Evolutionary conservation across 2,113 vertebrate genomes (phyloP).

Genomic region (Pycnonotus jocosus): DNA sequence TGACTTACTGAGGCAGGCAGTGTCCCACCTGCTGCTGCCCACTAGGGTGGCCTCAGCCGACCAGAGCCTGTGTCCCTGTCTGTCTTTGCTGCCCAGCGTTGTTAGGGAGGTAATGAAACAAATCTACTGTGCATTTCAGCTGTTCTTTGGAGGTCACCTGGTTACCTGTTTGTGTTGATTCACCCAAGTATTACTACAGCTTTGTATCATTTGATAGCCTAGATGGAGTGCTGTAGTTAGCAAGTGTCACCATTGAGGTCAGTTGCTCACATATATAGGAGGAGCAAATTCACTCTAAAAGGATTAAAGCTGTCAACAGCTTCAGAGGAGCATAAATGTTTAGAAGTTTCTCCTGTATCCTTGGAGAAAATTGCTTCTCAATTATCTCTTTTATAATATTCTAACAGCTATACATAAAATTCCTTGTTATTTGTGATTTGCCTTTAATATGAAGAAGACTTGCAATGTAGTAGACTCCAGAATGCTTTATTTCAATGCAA

Average conservation of each 20-base stretch:
- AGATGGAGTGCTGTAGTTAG: neutral
- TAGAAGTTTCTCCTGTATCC: neutral
- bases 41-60: too few relatives aligned
- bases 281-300: neutral
- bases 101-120: neutral
- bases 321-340: neutral
- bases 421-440: neutral
- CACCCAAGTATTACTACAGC: neutral
- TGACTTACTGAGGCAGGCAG: neutral
- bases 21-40: fast-evolving
- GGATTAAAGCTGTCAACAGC: neutral
- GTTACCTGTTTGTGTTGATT: neutral
- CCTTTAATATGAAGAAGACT: neutral
- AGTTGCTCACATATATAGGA: neutral
- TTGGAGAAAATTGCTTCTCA: neutral
- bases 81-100: fast-evolving
- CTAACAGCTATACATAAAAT: neutral
- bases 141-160: fast-evolving
- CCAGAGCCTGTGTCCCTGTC: neutral
- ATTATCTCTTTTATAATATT: neutral
- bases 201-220: neutral
- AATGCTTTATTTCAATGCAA: neutral
- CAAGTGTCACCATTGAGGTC: neutral
- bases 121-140: neutral
- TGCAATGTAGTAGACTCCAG: neutral